Evolutionary conservation across 2,888 invertebrate species (phyloP), one percentile per base, ranked within the genome.

Genomic region (Drosophila birchii): DNA sequence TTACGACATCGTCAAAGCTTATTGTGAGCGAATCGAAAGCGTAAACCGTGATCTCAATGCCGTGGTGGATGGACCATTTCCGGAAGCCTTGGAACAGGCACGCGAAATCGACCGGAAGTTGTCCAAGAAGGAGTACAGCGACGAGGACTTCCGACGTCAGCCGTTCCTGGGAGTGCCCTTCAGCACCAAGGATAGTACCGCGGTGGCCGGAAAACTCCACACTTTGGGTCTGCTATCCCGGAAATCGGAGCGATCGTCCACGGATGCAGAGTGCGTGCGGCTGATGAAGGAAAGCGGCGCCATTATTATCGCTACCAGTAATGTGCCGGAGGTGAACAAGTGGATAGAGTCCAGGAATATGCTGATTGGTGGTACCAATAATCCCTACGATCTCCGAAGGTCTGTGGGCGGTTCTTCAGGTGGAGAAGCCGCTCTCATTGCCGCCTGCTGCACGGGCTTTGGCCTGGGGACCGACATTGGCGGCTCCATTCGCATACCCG

Each of bases 351-450:
- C 97, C 0, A 94, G 96, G 68, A 99, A 99, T 93, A 95, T 95
- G 88, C 91, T 99, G 57, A 96, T 96, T 91, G 99, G 99, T 0
- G 94, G 96, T 89, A 97, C 98, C 0, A 95, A 95, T 87, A 99
- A 99, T 93, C 98, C 99, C 0, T 98, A 98, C 92, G 95, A 98
- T 92, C 94, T 95, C 0, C 95, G 96, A 0, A 94, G 97, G 74
- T 97, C 95, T 1, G 95, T 95, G 3, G 99, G 99, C 16, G 99
- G 99, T 49, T 98, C 98, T 77, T 98, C 98, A 72, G 98, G 98
- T 39, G 97, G 97, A 1, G 97, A 98, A 93, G 96, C 94, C 0
- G 94, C 95, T 2, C 93, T 98, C 1, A 93, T 97, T 16, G 94
- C 97, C 3, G 94, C 97, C 5, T 95, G 96, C 76, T 97, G 96